A percentile compares a stretch with the other conserved stretches of the same genome.
These are phyloP conservation scores for Sparus aurata DNA, from an alignment of 2,797 vertebrate species.

Conservation along the genomic window DNA sequence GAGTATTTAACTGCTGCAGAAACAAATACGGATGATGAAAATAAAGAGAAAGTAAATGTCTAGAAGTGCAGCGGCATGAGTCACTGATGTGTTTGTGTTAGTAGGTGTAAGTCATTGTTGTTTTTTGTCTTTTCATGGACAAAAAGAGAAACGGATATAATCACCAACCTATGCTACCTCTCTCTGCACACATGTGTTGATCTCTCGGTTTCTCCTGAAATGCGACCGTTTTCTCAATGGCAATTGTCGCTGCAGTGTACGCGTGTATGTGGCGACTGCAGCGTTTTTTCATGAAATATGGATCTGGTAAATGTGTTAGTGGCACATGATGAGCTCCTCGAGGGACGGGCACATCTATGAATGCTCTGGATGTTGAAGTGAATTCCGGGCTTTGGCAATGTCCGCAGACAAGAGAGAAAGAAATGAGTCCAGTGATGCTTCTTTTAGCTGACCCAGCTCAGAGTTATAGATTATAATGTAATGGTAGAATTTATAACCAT, in stretches of 20 bases:
- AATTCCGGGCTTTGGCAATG: slow-evolving; percentile 75
- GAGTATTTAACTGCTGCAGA: background rate
- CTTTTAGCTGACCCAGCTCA: slow-evolving; percentile 82
- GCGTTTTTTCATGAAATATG: slow-evolving; percentile 60
- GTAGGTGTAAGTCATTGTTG: too few relatives aligned
- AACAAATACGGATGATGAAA: background rate
- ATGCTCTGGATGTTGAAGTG: slow-evolving; percentile 72
- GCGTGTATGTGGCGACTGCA: background rate
- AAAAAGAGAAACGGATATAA: background rate
- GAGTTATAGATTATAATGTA: slow-evolving; percentile 68
- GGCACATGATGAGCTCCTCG: slow-evolving; percentile 71
- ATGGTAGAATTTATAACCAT: slow-evolving; percentile 56
- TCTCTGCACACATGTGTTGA: slow-evolving; percentile 11
- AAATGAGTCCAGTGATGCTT: slow-evolving; percentile 80
- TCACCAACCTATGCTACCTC: background rate
- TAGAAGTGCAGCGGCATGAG: background rate
- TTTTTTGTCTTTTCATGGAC: background rate
- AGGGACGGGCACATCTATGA: slow-evolving; percentile 70
- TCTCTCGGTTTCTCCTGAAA: slow-evolving; percentile 1
- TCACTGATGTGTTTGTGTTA: background rate
- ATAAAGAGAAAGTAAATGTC: background rate
- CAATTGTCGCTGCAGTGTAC: background rate
- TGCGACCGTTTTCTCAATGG: background rate
- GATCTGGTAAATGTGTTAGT: slow-evolving; percentile 78
- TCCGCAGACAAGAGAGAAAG: slow-evolving; percentile 65